Evolutionary conservation across 2,888 invertebrate species (phyloP), one percentile per base, ranked within the genome.

Genomic region (Chironomus tentans): DNA sequence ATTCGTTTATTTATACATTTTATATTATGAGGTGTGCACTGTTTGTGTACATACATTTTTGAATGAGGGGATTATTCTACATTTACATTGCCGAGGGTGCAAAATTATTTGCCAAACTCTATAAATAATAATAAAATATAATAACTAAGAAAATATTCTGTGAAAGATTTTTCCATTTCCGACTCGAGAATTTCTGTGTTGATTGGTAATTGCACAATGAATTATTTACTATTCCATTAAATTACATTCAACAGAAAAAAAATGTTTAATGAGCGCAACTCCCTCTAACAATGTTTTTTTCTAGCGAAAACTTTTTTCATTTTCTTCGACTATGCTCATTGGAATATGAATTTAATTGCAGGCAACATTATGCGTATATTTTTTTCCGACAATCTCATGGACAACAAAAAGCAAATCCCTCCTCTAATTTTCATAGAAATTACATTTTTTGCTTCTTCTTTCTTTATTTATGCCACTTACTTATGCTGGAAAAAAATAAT

Each of bases 171-270:
- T 38, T 38, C 38, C 38, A 38, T 38, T 38, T 38, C 38, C 38
- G 38, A 38, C 38, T 38, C 38, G 38, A 38, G 38, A 38, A 13
- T 68, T 22, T n/a, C 70, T 48, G 48, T 70, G 70, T 70, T 70
- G 70, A 70, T 70, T 70, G 70, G 70, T 70, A 70, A 70, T 70
- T 70, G 70, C 70, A 70, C 50, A 70, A 70, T 70, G 70, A 70
- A 70, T 70, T 70, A 70, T 70, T 70, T 70, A 70, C 70, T 70
- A 70, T 70, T 70, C 70, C 70, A 70, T 70, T 70, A 70, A 70
- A 70, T 70, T 50, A 70, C 65, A n/a, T 18, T 18, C 21, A 65
- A 22, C 65, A 22, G 56, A 22, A 56, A 15, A 56, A 50, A 56
- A 50, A 70, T 70, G 56, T 70, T 70, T 70, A 70, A 70, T 70